Base-by-base conservation (phyloP, 2,888 invertebrate species). In the Pollenia labialis region DNA sequence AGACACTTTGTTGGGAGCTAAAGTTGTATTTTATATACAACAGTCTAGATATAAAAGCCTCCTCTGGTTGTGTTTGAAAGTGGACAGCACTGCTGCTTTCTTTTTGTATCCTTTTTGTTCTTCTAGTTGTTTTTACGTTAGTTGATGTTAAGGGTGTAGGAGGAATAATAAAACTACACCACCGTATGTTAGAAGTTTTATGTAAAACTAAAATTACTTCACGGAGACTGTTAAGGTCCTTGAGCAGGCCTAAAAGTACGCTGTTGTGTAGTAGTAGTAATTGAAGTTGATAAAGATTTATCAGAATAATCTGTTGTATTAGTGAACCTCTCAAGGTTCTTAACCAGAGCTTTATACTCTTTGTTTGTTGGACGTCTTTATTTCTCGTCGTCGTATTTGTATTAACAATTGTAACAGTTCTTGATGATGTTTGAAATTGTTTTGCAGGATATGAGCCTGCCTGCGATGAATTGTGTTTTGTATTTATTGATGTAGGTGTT, bases 1-100 rank as follows among this genome's bases (percentile, higher is more conserved):
- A 54, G 76, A 58, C 23, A 54, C 23, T 60, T 56, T 81, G 56
- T n/a, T 50, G 32, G 44, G 54, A 52, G 16, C 7, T 68, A 12
- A 48, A 6, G 44, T 54, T 69, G 54, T 48, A 48, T 52, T 48
- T 46, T 16, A 52, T 48, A 16, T 8, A 52, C n/a, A 74, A 68
- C 11, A 74, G 74, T 68, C 46, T 84, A 48, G 62, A 69, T 84
- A 62, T 81, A 74, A 84, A 87, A 85, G 85, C 85, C 85, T 85
- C 85, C 79, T 85, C 74, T 79, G 68, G 52, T 75, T 77, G 46
- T 62, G 44, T 12, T 62, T 58, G 4, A 14, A 64, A 52, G 2
- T 72, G 18, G 72, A 74, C 87, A 84, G 74, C 84, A 77, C 84
- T 81, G 69, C 84, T 74, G 74, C 74, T 52, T 64, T 2, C 16